Conservation (phyloP, 2,797 vertebrate genomes). For the Danio choprae region DNA sequence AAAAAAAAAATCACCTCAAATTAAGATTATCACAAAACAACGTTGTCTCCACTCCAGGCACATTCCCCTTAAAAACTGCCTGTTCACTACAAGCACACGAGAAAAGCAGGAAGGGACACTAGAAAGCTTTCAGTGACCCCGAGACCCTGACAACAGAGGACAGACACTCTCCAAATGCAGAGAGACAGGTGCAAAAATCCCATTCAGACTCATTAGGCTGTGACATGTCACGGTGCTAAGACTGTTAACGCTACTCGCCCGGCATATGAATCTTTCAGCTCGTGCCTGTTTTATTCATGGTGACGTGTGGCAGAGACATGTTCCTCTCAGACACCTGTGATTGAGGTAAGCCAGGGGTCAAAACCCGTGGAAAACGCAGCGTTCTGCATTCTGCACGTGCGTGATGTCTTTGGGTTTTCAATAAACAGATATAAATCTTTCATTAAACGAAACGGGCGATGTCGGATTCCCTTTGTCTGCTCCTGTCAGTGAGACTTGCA, state of each 20-base stretch:
- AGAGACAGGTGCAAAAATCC: slow-evolving; percentile 55
- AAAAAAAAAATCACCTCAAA: slow-evolving; percentile 17
- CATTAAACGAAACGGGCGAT: slow-evolving; percentile 6
- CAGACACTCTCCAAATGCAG: slow-evolving; percentile 30
- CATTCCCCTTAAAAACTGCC: slow-evolving; percentile 10
- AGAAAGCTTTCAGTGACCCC: slow-evolving; percentile 50
- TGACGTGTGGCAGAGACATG: slow-evolving; percentile 11
- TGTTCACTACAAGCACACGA: slow-evolving; percentile 24
- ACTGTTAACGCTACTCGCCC: slow-evolving; percentile 24
- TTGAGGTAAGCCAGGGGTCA: slow-evolving; percentile 39
- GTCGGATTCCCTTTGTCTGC: slow-evolving; percentile 10
- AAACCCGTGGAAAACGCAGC: not conserved
- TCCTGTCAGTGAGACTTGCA: not conserved
- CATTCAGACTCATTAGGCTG: slow-evolving; percentile 55
- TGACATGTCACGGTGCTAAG: slow-evolving; percentile 27
- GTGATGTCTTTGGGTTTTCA: slow-evolving; percentile 16
- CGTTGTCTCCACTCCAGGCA: not conserved
- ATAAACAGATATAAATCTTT: slow-evolving; percentile 48
- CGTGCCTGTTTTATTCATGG: slow-evolving; percentile 52
- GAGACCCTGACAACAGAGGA: slow-evolving; percentile 20
- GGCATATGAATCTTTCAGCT: slow-evolving; percentile 57
- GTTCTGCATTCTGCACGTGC: slow-evolving; percentile 31
- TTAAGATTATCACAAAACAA: slow-evolving; percentile 20
- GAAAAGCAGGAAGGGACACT: slow-evolving; percentile 34
- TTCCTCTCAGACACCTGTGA: slow-evolving; percentile 40